Conservation (phyloP, 2,797 vertebrate genomes). For the Lindbergichthys nudifrons region DNA sequence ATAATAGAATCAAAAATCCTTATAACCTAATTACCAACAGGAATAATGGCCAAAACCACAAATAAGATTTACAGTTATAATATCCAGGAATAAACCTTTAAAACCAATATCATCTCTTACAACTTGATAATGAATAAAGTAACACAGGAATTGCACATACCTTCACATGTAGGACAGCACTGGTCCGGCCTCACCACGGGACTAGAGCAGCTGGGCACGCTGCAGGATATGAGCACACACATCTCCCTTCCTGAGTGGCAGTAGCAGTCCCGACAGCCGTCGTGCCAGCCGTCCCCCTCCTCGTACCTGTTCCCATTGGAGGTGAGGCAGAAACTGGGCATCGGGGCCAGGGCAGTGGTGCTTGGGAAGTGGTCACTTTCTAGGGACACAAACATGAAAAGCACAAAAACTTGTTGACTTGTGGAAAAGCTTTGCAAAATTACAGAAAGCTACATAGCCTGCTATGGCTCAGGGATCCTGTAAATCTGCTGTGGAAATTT, state of each 20-base stretch:
- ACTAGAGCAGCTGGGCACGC: conserved; percentile 81
- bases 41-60: neutral
- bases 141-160: conserved; percentile 57
- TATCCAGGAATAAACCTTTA: neutral
- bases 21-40: neutral
- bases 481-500: conserved; percentile 48
- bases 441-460: conserved; percentile 8
- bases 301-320: conserved; percentile 80
- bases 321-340: conserved; percentile 79
- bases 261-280: conserved; percentile 88
- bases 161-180: conserved; percentile 88
- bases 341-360: conserved; percentile 57
- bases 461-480: neutral
- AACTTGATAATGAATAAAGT: neutral
- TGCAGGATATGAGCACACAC: conserved; percentile 88
- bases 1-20: neutral
- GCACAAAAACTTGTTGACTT: conserved; percentile 12
- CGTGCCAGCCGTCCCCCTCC: conserved; percentile 86
- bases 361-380: conserved; percentile 68
- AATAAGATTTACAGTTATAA: neutral
- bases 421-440: conserved; percentile 10
- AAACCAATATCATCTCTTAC: neutral
- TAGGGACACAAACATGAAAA: conserved; percentile 54
- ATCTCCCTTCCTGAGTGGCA: conserved; percentile 87
- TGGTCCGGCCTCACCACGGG: conserved; percentile 83